Base-by-base conservation (phyloP, 1,140 invertebrate genomes). In the Theocolax elegans region DNA sequence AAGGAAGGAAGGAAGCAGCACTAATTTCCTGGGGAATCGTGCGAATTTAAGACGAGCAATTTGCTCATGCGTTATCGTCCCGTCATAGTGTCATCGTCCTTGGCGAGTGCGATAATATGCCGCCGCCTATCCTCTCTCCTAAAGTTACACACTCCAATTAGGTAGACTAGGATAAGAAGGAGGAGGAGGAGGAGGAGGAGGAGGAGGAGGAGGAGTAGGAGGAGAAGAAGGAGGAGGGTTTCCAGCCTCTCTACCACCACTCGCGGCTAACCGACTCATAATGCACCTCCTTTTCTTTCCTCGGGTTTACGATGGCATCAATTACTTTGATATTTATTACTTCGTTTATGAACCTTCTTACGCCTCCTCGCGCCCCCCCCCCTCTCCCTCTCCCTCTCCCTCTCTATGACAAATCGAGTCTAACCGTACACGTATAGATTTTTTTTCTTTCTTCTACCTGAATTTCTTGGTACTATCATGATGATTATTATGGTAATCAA, bases 101-200 rank as follows among this genome's bases (percentile, higher is more conserved):
- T 23, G n/a, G 23, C 23, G 51, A 9, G 49, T 25, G n/a, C 51
- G 7, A 27, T 23, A 35, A 46, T 21, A 51, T 25, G 49, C 23
- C 48, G 21, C 31, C 48, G 23, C 21, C n/a, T 25, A 12, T 25
- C 13, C 21, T 27, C 48, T 23, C 51, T 19, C 13, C 9, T 44
- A 67, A 60, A 67, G 66, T 59, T 67, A 60, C 54, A 54, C 66
- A 51, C 56, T 59, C 46, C 66, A 60, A 67, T 67, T 67, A 67
- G 66, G 42, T 10, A 35, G 31, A 35, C n/a, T n/a, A n/a, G n/a
- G n/a, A n/a, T n/a, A n/a, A n/a, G n/a, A n/a, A n/a, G n/a, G n/a
- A n/a, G n/a, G n/a, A n/a, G n/a, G n/a, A n/a, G n/a, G n/a, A n/a
- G n/a, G n/a, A n/a, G n/a, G n/a, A n/a, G n/a, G n/a, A n/a, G n/a